Evolutionary conservation across 2,888 invertebrate species (phyloP), one percentile per base, ranked within the genome.

Genomic region (Pyrochroa serraticornis): DNA sequence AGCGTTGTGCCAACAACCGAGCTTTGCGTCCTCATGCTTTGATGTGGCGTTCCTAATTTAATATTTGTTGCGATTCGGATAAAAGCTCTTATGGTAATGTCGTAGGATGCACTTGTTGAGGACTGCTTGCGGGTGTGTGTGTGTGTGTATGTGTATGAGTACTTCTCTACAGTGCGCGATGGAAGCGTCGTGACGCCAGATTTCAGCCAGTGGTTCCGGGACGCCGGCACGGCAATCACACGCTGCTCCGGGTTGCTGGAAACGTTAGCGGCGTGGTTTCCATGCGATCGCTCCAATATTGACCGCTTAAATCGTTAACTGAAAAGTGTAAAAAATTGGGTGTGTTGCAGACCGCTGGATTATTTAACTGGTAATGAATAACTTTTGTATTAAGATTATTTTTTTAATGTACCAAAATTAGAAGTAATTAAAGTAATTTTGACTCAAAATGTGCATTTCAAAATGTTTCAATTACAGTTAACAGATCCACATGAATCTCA

Each of bases 201-300:
- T 71, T 70, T 61, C 69, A 64, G 69, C 64, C 70, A 74, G 73
- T 74, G 71, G 69, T 70, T 69, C 70, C 73, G 70, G 69, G 69
- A 71, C 70, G 65, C 62, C 69, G 70, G 32, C 43, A 56, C 68
- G 67, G 67, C 55, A 39, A 62, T 60, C 67, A 68, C 66, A 61
- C 62, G 64, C 62, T 64, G 64, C 63, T 62, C 57, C 63, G 62
- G 61, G 49, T 55, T 48, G 44, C 36, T 46, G 35, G 33, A 42
- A 39, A 12, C 46, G 49, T 42, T 30, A 50, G 51, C 43, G 56
- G 64, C 65, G 64, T 64, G 63, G 45, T 48, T 37, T 12, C 38
- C 30, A 44, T 48, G 12, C 45, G 43, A 58, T 37, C 48, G 46
- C 7, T 34, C 12, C n/a, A 41, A 36, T 8, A 22, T 22, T 22